Percentiles rank a stretch among this genome's conserved stretches.
Conservation (phyloP, 2,888 invertebrate species). For the Leptodirus hochenwartii region DNA sequence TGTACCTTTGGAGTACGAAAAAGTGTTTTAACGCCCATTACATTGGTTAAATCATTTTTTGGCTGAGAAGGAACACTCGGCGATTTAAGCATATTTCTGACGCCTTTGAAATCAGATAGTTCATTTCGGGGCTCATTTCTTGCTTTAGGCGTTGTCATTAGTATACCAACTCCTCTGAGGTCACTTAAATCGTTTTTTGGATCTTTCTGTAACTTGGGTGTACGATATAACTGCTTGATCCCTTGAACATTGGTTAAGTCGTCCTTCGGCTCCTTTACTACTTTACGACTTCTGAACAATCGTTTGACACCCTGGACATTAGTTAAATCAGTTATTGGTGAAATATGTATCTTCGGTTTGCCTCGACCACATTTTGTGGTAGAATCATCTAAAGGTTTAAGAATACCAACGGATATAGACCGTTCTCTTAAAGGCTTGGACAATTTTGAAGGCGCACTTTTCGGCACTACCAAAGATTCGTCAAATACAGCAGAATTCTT, state of each 20-base stretch:
- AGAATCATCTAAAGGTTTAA: too few species aligned
- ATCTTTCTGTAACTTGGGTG: slow-evolving; percentile 13
- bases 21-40: slow-evolving; percentile 26
- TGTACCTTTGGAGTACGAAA: slow-evolving; percentile 18
- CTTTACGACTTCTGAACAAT: slow-evolving; percentile 18
- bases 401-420: too few species aligned
- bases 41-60: slow-evolving; percentile 26
- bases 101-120: slow-evolving; percentile 15
- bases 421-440: too few species aligned
- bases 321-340: too few species aligned
- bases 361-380: too few species aligned
- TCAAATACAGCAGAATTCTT: too few species aligned
- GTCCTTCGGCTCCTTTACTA: slow-evolving; percentile 9
- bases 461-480: too few species aligned
- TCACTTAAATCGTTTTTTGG: slow-evolving; percentile 24
- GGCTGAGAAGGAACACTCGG: slow-evolving; percentile 13
- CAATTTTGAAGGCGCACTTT: too few species aligned
- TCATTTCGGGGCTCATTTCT: slow-evolving; percentile 19
- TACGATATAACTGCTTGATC: slow-evolving; percentile 20
- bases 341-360: too few species aligned
- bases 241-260: slow-evolving; percentile 23
- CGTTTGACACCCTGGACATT: slow-evolving; percentile 23
- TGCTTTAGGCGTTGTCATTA: slow-evolving; percentile 17
- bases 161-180: slow-evolving; percentile 15
- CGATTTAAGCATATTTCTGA: slow-evolving; percentile 8